phyloP scores from a whole-genome alignment of 2,888 invertebrate genomes.

The Ophion ventricosus region DNA sequence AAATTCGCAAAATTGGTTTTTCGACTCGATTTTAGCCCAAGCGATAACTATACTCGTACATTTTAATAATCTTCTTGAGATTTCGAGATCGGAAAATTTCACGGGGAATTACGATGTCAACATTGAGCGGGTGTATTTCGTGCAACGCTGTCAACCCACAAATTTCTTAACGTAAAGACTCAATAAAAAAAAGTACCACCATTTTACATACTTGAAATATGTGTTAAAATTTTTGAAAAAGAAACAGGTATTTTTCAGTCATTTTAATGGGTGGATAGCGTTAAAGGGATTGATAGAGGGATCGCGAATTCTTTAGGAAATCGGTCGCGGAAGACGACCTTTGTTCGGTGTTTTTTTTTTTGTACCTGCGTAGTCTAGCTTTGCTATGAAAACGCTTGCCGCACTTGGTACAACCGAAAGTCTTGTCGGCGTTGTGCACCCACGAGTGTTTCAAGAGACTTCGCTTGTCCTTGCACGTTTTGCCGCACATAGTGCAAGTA shows the following conservation, averaged over 20 bases:
- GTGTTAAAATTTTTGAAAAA: too few species aligned
- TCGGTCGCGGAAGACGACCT: not conserved
- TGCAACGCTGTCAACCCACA: too few species aligned
- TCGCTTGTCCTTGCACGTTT: conserved; percentile 88
- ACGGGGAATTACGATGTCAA: too few species aligned
- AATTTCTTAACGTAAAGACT: too few species aligned
- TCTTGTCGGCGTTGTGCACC: conserved; percentile 88
- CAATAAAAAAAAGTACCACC: too few species aligned
- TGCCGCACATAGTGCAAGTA: conserved; percentile 88
- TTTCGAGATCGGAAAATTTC: too few species aligned
- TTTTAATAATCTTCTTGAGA: too few species aligned
- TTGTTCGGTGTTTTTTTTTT: not conserved
- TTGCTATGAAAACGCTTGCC: conserved; percentile 89
- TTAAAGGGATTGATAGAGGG: not conserved
- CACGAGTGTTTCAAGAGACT: conserved; percentile 88
- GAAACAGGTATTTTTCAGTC: not conserved
- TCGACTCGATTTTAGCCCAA: too few species aligned
- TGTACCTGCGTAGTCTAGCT: conserved; percentile 84
- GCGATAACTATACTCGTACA: too few species aligned
- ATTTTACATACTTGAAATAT: too few species aligned
- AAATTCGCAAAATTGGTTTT: too few species aligned
- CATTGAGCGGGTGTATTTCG: too few species aligned
- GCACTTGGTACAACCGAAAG: conserved; percentile 88
- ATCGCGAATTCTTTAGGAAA: not conserved
- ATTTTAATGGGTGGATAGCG: not conserved